Evolutionary conservation across 2,113 vertebrate genomes (phyloP).

Genomic region (Tyrannus savana): DNA sequence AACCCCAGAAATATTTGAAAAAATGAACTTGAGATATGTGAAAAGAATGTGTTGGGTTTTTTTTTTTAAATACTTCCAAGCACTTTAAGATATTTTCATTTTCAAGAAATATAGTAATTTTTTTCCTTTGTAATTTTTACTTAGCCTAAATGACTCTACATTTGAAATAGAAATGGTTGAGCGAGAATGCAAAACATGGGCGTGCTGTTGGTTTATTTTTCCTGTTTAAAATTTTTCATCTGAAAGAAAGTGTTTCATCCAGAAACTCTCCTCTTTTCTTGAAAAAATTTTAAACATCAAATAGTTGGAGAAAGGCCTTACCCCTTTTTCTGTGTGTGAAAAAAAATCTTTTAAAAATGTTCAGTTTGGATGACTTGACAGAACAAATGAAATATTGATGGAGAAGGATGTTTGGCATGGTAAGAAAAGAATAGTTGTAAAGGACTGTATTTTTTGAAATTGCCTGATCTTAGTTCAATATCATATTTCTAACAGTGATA

Average conservation of each 20-base stretch:
- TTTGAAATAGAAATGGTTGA: neutral
- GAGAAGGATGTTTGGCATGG: neutral
- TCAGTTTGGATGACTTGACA: neutral
- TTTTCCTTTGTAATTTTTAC: neutral
- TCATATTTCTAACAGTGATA: neutral
- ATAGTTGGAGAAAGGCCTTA: neutral
- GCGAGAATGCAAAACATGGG: fast-evolving
- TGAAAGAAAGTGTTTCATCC: neutral
- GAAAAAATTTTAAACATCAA: neutral
- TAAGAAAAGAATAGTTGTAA: neutral
- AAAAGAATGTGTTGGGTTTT: neutral
- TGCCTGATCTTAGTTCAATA: neutral
- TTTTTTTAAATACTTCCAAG: neutral
- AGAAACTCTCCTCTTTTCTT: neutral
- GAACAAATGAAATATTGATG: neutral
- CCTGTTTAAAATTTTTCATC: neutral
- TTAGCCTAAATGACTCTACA: neutral
- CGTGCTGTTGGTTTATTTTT: neutral
- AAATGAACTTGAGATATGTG: neutral
- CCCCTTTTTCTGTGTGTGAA: neutral
- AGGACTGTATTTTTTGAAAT: neutral
- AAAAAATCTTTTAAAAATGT: neutral
- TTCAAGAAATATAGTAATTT: neutral
- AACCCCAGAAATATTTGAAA: neutral
- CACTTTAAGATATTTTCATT: neutral